Conservation (phyloP, 2,797 vertebrate genomes). For the Aulostomus chinensis region DNA sequence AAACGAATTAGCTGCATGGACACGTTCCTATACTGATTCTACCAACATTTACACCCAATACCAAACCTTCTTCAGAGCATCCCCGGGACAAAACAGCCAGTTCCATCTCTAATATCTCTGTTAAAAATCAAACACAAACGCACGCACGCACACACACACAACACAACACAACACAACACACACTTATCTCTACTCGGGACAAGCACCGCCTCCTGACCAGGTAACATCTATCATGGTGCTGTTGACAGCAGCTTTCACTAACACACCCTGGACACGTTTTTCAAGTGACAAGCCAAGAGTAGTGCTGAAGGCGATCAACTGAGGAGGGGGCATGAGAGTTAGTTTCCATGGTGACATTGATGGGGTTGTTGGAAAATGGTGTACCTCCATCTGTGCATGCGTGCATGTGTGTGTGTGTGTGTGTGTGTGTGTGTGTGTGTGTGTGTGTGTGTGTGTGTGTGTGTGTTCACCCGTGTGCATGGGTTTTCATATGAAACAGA, state of each 20-base stretch:
- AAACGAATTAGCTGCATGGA: slow-evolving; percentile 64
- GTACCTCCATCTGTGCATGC: neutral
- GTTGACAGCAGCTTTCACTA: slow-evolving; percentile 9
- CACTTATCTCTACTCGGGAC: neutral
- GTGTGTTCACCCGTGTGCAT: neutral
- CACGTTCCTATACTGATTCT: slow-evolving; percentile 54
- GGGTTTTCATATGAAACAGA: slow-evolving; percentile 30
- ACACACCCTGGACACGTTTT: slow-evolving; percentile 14
- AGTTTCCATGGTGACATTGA: slow-evolving; percentile 76
- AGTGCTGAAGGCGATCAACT: slow-evolving; percentile 52
- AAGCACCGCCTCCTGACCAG: neutral
- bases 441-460: neutral
- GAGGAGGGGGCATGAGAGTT: slow-evolving; percentile 45
- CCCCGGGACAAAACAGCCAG: slow-evolving; percentile 13
- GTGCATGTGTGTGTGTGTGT: neutral
- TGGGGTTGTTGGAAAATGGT: slow-evolving; percentile 43
- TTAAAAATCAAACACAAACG: too few species aligned
- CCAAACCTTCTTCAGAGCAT: slow-evolving; percentile 34
- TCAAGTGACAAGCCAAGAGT: slow-evolving; percentile 45
- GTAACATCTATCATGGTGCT: slow-evolving; percentile 14
- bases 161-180: too few species aligned
- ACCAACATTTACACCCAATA: slow-evolving; percentile 35
- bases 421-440: neutral
- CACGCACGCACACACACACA: too few species aligned
- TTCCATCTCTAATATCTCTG: too few species aligned